Evolutionary conservation across 2,797 vertebrate species (phyloP).

Genomic region (Notolepis coatsorum): DNA sequence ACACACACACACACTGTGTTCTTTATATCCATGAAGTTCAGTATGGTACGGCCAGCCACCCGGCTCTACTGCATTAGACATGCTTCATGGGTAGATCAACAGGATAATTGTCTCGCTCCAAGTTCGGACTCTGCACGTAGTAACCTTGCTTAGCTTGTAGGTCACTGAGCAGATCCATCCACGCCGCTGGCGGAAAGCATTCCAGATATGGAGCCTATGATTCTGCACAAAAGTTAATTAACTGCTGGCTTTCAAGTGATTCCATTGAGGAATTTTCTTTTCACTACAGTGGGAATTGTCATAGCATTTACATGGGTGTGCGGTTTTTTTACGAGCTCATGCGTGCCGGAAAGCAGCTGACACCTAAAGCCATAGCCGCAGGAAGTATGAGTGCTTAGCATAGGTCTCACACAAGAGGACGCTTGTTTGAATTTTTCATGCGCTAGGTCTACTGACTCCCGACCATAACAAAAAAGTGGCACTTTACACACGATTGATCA

Average conservation of each 20-base stretch:
- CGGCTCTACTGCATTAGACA: conserved; percentile 47
- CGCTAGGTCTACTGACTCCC: no score
- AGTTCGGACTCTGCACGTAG: conserved; percentile 21
- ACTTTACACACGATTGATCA: no score
- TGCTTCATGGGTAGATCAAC: conserved; percentile 38
- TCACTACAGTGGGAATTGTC: conserved; percentile 29
- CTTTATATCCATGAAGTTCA: neutral
- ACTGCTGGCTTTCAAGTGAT: conserved; percentile 21
- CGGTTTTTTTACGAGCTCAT: neutral
- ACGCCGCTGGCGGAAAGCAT: conserved; percentile 41
- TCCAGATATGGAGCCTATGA: conserved; percentile 46
- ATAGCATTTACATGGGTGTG: conserved; percentile 37
- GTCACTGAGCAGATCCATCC: conserved; percentile 52
- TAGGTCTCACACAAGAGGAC: no score
- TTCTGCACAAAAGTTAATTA: conserved; percentile 61
- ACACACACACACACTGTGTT: neutral
- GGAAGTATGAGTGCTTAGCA: no score
- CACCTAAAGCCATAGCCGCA: conserved; percentile 23
- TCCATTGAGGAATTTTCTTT: conserved; percentile 46
- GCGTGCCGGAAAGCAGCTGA: conserved; percentile 38
- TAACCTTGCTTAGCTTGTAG: conserved; percentile 52
- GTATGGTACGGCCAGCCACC: conserved; percentile 3
- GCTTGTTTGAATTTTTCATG: no score
- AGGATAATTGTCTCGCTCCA: conserved; percentile 49
- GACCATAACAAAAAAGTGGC: no score